These are phyloP conservation scores for Pollenia angustigena DNA, from an alignment of 2,888 invertebrate species.

Conservation along the genomic window DNA sequence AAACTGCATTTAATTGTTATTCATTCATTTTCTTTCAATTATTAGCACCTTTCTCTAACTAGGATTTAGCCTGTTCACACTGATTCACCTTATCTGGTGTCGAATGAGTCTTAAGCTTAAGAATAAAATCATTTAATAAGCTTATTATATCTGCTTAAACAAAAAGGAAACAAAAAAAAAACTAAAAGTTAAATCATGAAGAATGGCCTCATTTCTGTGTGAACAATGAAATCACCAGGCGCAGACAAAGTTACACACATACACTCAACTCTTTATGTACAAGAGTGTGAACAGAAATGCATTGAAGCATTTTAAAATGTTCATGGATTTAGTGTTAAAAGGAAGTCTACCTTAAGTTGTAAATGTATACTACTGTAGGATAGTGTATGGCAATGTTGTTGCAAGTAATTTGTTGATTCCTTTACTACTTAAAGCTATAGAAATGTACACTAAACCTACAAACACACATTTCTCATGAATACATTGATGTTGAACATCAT, in stretches of 20 bases:
- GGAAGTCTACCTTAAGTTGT: background rate
- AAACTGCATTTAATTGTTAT: constrained; percentile 27
- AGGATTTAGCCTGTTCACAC: constrained; percentile 39
- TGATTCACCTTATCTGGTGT: constrained; percentile 41
- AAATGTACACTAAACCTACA: constrained; percentile 20
- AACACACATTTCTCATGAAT: background rate
- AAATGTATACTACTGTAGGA: background rate
- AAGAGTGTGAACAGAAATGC: constrained; percentile 26
- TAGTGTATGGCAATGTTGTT: constrained; percentile 19
- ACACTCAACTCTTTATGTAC: background rate
- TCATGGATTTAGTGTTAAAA: constrained; percentile 1
- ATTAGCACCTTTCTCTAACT: constrained; percentile 27
- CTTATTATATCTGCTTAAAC: constrained; percentile 66
- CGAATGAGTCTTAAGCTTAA: constrained; percentile 60
- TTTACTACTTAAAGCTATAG: constrained; percentile 24
- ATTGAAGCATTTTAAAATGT: constrained; percentile 20
- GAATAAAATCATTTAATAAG: constrained; percentile 72
- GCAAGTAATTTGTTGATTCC: constrained; percentile 54
- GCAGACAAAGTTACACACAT: constrained; percentile 11
- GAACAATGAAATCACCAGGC: constrained; percentile 31
- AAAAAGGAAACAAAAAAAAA: constrained; percentile 32
- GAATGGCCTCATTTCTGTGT: constrained; percentile 71
- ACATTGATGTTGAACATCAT: constrained; percentile 15
- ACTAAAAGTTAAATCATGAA: constrained; percentile 64
- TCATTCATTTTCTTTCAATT: constrained; percentile 62